Conservation (phyloP, 2,888 invertebrate species). For the Drosophila putrida region DNA sequence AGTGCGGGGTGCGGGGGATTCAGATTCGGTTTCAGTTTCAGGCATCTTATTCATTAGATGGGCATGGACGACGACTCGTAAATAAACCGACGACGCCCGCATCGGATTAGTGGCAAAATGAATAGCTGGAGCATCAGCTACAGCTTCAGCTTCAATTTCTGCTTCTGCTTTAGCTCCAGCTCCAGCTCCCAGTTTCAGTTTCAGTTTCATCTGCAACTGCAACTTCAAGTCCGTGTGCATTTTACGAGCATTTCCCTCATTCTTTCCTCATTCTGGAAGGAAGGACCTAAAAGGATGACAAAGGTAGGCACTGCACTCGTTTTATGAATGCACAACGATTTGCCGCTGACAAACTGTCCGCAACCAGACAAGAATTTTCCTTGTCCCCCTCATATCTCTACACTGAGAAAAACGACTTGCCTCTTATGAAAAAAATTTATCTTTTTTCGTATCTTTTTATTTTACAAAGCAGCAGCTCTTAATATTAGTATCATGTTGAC, state of each 20-base stretch:
- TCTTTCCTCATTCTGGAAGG: background rate
- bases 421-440: too few relatives aligned
- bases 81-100: constrained; percentile 65
- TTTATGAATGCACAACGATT: constrained; percentile 58
- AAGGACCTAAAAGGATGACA: constrained; percentile 38
- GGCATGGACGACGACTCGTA: constrained; percentile 52
- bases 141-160: too few relatives aligned
- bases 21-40: constrained; percentile 42
- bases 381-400: background rate
- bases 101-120: constrained; percentile 71
- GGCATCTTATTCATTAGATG: constrained; percentile 65
- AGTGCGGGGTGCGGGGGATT: background rate
- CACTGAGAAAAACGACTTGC: too few relatives aligned
- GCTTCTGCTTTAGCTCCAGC: background rate
- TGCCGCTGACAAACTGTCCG: constrained; percentile 42
- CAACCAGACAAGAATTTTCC: background rate
- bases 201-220: constrained; percentile 8
- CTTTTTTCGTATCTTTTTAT: too few relatives aligned
- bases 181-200: background rate
- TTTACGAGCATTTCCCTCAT: constrained; percentile 38
- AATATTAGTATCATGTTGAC: too few relatives aligned
- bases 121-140: constrained; percentile 50
- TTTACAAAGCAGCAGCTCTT: too few relatives aligned
- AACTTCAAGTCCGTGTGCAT: constrained; percentile 35
- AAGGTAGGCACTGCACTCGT: constrained; percentile 32